Evolutionary conservation across 2,113 vertebrate genomes (phyloP), one percentile per base, ranked within the genome.

Genomic region (Tor tambroides): DNA sequence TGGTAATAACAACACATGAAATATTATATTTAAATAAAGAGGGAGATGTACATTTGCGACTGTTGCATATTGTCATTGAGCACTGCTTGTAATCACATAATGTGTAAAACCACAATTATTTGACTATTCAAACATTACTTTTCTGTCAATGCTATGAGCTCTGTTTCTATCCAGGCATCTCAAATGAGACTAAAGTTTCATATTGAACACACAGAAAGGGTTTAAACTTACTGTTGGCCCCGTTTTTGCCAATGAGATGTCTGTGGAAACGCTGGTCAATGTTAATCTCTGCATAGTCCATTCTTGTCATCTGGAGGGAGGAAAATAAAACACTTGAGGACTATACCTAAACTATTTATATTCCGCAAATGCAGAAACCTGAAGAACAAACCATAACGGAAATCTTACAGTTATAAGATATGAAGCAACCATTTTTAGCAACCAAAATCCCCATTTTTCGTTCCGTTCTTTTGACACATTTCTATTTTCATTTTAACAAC

Each of bases 231-330:
- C 96, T 96, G 91, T 95, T 95, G 11, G 90, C 90, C 7, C 95
- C 95, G 14, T 95, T 96, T 86, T 96, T 96, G 23, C 95, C 94
- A 14, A 95, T 96, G 15, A 96, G 94, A 89, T 96, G 95, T 85
- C 95, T 94, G 84, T 96, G 94, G 91, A 97, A 95, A 32, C 95
- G 95, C 87, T 94, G 95, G 67, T 96, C 94, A 49, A 96, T 94
- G 85, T 92, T 94, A 76, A 96, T 94, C 83, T 96, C 95, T 0
- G 94, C 94, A 93, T 95, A 96, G 92, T 96, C 94, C 95, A 96
- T 96, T 89, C 93, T 94, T 46, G 94, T 93, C 88, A 96, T 92
- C 96, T 96, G 88, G 32, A 88, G 49, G 59, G 54, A 85, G 61
- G 4, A 21, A 21, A 65, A 78, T 69, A 51, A 76, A 17, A 77